phyloP scores from a whole-genome alignment of 2,113 vertebrate genomes.

The Dromaius novaehollandiae region DNA sequence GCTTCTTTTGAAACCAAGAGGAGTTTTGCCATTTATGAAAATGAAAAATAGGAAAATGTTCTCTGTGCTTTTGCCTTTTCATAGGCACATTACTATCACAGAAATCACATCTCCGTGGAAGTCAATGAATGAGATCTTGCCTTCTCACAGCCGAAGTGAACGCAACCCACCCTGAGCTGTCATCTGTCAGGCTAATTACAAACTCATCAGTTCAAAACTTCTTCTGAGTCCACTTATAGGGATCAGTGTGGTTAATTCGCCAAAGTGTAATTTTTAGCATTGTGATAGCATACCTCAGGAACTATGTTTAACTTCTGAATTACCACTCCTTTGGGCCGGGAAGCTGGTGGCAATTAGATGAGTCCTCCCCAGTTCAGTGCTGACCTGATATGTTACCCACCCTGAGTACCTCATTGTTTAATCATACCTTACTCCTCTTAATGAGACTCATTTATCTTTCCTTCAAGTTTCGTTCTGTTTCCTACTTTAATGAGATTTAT shows the following conservation, averaged over 20 bases:
- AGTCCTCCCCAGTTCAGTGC: not conserved
- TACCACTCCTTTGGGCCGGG: conserved; percentile 22
- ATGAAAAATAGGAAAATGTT: not conserved
- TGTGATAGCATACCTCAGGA: not conserved
- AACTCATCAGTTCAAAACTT: not conserved
- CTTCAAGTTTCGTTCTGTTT: conserved; percentile 28
- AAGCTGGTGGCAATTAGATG: conserved; percentile 26
- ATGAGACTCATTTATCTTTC: conserved; percentile 41
- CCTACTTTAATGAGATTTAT: conserved; percentile 27
- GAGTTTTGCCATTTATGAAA: not conserved
- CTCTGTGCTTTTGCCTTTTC: not conserved
- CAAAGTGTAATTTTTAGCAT: not conserved
- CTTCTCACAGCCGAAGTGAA: rapidly evolving
- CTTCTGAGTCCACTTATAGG: conserved; percentile 23
- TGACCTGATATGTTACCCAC: not conserved
- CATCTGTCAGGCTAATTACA: not conserved
- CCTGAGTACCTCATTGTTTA: conserved; percentile 11
- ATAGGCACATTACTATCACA: not conserved
- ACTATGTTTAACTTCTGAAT: conserved; percentile 14
- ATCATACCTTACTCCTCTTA: conserved; percentile 12
- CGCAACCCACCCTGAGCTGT: rapidly evolving
- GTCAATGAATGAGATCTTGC: not conserved
- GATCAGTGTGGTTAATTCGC: not conserved
- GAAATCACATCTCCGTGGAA: rapidly evolving
- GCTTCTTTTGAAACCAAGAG: not conserved